Conservation (phyloP, 2,113 vertebrate species). For the Macquaria ambigua region DNA sequence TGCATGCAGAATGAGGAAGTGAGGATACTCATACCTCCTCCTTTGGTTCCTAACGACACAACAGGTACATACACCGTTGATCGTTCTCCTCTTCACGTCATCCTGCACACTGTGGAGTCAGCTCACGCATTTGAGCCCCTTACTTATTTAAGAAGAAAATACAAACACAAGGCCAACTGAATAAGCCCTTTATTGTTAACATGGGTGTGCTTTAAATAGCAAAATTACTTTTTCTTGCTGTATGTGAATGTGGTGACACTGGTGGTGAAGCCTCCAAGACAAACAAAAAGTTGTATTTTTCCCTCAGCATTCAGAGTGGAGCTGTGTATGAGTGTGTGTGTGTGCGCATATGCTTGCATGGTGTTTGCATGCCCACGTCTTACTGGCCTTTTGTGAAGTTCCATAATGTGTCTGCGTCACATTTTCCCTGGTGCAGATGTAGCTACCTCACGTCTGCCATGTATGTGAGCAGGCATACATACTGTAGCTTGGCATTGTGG, state of each 20-base stretch:
- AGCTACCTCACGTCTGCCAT: conserved; percentile 62
- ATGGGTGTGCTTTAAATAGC: conserved; percentile 71
- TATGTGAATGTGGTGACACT: conserved; percentile 54
- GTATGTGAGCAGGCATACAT: conserved; percentile 73
- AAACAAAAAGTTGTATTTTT: conserved; percentile 78
- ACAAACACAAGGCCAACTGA: conserved; percentile 54
- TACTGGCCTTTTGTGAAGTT: conserved; percentile 51
- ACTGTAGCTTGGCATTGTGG: conserved; percentile 51
- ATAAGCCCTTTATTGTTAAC: conserved; percentile 65
- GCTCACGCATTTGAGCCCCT: conserved; percentile 51
- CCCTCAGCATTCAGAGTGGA: conserved; percentile 44
- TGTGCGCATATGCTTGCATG: conserved; percentile 49
- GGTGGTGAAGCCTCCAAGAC: conserved; percentile 64
- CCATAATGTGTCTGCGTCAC: conserved; percentile 67
- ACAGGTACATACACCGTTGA: conserved; percentile 62
- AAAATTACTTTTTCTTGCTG: conserved; percentile 46
- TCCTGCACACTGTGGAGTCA: conserved; percentile 7
- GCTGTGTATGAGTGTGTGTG: conserved; percentile 49
- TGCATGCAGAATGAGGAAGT: conserved; percentile 24
- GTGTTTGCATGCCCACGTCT: conserved; percentile 43
- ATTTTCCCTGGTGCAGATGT: conserved; percentile 75
- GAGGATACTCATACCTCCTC: conserved; percentile 22
- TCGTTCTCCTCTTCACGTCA: conserved; percentile 60
- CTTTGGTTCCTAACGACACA: neutral
- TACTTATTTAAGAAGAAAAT: conserved; percentile 64